Percentiles rank a stretch among this genome's conserved stretches.
Evolutionary conservation across 2,113 vertebrate species (phyloP).

Genomic region (Nesoenas mayeri): DNA sequence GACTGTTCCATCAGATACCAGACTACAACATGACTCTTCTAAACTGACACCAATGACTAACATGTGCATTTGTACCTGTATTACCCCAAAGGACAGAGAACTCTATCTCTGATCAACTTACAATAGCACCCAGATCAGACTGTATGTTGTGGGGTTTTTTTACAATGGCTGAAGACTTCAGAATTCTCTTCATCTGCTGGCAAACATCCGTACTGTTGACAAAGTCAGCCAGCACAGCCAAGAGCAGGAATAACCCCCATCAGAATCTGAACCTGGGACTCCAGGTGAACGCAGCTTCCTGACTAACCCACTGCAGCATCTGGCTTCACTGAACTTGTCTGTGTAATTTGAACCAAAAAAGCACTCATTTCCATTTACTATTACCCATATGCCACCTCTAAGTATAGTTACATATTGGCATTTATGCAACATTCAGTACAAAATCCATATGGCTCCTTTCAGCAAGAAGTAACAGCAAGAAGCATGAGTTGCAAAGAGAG

Average conservation of each 20-base stretch:
- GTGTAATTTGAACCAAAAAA: not conserved
- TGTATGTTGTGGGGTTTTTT: accelerated
- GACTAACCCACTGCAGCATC: not conserved
- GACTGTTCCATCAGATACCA: not conserved
- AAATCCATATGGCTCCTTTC: conserved; percentile 48
- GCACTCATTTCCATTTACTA: not conserved
- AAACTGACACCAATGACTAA: not conserved
- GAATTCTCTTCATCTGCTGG: not conserved
- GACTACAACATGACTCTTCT: not conserved
- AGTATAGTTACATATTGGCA: conserved; percentile 27
- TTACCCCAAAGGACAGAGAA: not conserved
- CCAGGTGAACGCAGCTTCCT: not conserved
- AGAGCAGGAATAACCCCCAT: not conserved
- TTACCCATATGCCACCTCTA: conserved; percentile 20
- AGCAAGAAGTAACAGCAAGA: conserved; percentile 7
- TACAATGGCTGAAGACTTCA: not conserved
- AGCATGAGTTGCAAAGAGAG: not conserved
- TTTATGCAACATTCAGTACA: not conserved
- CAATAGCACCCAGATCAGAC: not conserved
- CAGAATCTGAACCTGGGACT: not conserved
- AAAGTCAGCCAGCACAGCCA: not conserved
- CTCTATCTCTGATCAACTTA: not conserved
- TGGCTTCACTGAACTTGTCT: not conserved
- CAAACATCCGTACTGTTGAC: not conserved
- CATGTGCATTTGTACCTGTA: not conserved